Evolutionary conservation across 2,888 invertebrate genomes (phyloP).

Genomic region (Dynastes hyllus): DNA sequence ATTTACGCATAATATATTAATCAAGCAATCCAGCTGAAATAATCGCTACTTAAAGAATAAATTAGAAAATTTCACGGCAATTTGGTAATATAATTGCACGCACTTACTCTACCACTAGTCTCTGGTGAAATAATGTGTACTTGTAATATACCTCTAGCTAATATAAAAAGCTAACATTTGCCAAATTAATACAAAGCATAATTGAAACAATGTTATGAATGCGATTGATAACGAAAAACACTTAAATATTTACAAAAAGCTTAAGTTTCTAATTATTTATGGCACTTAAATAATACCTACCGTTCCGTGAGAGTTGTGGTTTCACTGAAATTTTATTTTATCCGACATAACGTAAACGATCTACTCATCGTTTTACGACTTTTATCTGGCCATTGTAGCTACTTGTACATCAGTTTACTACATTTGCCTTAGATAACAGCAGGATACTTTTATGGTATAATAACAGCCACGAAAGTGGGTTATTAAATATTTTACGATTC

Average conservation of each 20-base stretch:
- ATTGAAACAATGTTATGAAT: not conserved
- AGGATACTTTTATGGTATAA: slow-evolving; percentile 70
- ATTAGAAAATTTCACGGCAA: no score
- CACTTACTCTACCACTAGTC: no score
- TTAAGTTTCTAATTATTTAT: slow-evolving; percentile 37
- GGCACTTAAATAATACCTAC: slow-evolving; percentile 31
- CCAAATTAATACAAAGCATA: not conserved
- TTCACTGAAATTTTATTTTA: slow-evolving; percentile 44
- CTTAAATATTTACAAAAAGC: slow-evolving; percentile 23
- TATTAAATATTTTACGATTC: slow-evolving; percentile 69
- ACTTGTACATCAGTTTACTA: slow-evolving; percentile 64
- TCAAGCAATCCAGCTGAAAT: no score
- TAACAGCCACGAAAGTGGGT: slow-evolving; percentile 69
- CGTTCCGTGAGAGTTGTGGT: slow-evolving; percentile 34
- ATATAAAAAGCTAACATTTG: not conserved
- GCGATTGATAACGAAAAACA: not conserved
- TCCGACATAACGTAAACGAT: slow-evolving; percentile 40
- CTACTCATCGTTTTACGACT: slow-evolving; percentile 55
- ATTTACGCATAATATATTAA: no score
- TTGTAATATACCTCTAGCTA: not conserved
- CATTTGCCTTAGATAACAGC: slow-evolving; percentile 68
- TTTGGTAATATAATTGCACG: no score
- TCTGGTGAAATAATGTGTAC: no score
- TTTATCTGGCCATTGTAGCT: slow-evolving; percentile 66
- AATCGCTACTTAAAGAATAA: no score